Base-by-base conservation (phyloP, 2,888 invertebrate species). In the Lasius platythorax region DNA sequence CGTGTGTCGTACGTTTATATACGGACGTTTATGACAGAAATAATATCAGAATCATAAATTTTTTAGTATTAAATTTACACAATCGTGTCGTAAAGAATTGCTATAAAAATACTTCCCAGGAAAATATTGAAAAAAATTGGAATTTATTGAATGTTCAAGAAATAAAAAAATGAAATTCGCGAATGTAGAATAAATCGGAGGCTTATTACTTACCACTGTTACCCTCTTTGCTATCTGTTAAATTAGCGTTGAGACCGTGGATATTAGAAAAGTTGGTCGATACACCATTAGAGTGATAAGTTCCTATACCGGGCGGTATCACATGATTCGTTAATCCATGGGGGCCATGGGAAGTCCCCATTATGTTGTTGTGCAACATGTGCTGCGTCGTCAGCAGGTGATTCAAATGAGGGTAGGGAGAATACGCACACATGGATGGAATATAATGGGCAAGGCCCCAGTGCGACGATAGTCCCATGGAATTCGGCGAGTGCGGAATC, bases 201-300 rank as follows among this genome's bases (percentile, higher is more conserved):
- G 3, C 2, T 11, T 3, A 67, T 12, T 4, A 67, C 73, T 46
- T 46, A 78, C 73, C 79, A 91, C 93, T 93, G 76, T 93, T 93
- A 61, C 92, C 89, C 9, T 93, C 95, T 88, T 96, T 96, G 87
- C 95, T 96, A 9, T 96, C 95, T 91, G 96, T 95, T 40, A 96
- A 96, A 1, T 95, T 95, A 11, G 95, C 95, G 92, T 96, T 96
- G 88, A 96, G 95, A 4, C 96, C 96, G 92, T 96, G 96, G 93
- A 96, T 95, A 94, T 95, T 95, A 93, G 96, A 96, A 92, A 96
- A 96, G 0, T 96, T 95, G 87, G 95, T 95, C 91, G 96, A 95
- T 73, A 89, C 46, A 3, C 68, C 37, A 67, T 90, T 90, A 23
- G 90, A 72, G 30, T 91, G 90, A 78, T 92, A 84, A 40, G 90